phyloP scores from a whole-genome alignment of 2,113 vertebrate species.

The Entosphenus tridentatus region DNA sequence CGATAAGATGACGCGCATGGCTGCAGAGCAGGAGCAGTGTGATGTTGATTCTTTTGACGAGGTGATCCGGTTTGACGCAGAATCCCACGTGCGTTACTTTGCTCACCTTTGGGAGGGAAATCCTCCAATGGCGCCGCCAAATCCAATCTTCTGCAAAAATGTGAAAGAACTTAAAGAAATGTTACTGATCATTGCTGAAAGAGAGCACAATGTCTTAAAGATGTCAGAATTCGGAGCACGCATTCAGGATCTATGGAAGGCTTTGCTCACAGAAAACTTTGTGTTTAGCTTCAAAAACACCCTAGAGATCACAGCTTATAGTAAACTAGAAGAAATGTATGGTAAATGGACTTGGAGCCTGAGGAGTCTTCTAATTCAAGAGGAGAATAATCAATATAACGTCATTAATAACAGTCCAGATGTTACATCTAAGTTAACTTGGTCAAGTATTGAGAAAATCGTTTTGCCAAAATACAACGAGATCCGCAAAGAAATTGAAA shows the following conservation, averaged over 20 bases:
- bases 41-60: slow-evolving; percentile 6
- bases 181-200: too few species aligned
- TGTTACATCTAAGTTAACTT: slow-evolving; percentile 5
- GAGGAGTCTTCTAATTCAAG: slow-evolving; percentile 16
- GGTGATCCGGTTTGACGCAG: slow-evolving; percentile 18
- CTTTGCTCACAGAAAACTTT: slow-evolving; percentile 25
- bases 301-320: slow-evolving; percentile 17
- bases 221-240: too few species aligned
- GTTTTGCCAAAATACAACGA: too few species aligned
- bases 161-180: too few species aligned
- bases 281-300: slow-evolving; percentile 27
- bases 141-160: too few species aligned
- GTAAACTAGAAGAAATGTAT: slow-evolving; percentile 15
- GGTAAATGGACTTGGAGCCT: slow-evolving; percentile 20
- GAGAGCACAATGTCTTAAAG: too few species aligned
- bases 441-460: neutral
- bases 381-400: slow-evolving; percentile 17
- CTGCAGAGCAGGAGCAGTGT: too few species aligned
- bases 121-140: slow-evolving; percentile 24
- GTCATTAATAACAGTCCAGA: slow-evolving; percentile 14
- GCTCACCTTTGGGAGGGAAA: slow-evolving; percentile 22
- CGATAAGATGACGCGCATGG: too few species aligned
- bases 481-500: slow-evolving; percentile 15
- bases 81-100: slow-evolving; percentile 22
- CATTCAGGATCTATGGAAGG: too few species aligned